Evolutionary conservation across 92 coral and sea anemone genomes (phyloP).

Genomic region (Paragorgia papillata): DNA sequence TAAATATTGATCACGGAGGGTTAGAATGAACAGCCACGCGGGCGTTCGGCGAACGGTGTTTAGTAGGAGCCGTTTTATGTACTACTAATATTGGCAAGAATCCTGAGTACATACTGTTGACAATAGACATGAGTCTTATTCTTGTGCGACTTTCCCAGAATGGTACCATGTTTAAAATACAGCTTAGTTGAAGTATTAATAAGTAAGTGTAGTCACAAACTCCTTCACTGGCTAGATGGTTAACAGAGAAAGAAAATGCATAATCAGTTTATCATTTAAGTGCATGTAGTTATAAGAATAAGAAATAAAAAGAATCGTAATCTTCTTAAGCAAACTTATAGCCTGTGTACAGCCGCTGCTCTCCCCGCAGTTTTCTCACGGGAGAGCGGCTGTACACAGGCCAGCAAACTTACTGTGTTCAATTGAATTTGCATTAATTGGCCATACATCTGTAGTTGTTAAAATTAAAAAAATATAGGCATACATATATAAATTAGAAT

Average conservation of each 20-base stretch:
- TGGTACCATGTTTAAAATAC: constrained; percentile 96
- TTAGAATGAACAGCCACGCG: no score
- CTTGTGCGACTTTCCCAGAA: constrained; percentile 91
- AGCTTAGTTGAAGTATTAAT: constrained; percentile 85
- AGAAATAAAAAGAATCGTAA: no score
- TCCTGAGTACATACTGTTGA: constrained; percentile 50
- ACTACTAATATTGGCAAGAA: no score
- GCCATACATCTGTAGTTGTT: constrained; percentile 86
- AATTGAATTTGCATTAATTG: constrained; percentile 74
- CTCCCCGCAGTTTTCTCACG: no score
- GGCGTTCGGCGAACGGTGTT: no score
- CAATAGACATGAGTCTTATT: constrained; percentile 78
- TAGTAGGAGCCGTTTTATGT: no score
- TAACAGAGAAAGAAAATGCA: background rate
- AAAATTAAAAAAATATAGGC: background rate
- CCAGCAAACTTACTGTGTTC: constrained; percentile 67
- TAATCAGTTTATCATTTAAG: background rate
- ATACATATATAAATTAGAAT: no score
- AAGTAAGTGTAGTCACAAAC: constrained; percentile 91
- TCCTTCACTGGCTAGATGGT: constrained; percentile 8
- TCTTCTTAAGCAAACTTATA: no score
- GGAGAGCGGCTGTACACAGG: background rate
- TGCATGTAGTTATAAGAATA: no score
- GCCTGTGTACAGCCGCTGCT: no score
- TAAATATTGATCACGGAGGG: no score